Evolutionary conservation across 2,797 vertebrate genomes (phyloP).

Genomic region (Oceanodroma leucorhoa): DNA sequence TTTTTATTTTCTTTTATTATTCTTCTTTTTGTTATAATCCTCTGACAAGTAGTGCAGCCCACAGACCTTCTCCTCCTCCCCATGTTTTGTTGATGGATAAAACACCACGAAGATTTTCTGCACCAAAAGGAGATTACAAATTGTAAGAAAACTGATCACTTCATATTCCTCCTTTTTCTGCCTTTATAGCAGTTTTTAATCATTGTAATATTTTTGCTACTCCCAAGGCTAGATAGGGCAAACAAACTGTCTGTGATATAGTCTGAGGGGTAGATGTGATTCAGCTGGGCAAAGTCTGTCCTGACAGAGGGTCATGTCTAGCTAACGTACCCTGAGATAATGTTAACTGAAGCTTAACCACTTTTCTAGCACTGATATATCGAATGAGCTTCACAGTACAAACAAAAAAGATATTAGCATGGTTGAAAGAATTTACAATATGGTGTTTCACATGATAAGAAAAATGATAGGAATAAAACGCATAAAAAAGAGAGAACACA

Average conservation of each 20-base stretch:
- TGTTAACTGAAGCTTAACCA: not conserved
- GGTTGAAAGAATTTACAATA: not conserved
- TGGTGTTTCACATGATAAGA: not conserved
- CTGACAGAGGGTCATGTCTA: not conserved
- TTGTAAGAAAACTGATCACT: not conserved
- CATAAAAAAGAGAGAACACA: not conserved
- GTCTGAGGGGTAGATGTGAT: not conserved
- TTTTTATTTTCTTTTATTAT: not conserved
- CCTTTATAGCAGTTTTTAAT: not conserved
- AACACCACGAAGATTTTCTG: not conserved
- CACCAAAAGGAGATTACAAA: not conserved
- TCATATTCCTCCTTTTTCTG: not conserved
- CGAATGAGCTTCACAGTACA: not conserved
- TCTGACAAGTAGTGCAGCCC: not conserved
- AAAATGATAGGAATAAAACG: not conserved
- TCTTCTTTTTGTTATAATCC: not conserved
- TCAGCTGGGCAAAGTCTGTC: not conserved
- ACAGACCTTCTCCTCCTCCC: fast-evolving
- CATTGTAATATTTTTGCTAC: not conserved
- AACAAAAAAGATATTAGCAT: not conserved
- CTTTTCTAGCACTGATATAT: not conserved
- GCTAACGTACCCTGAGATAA: not conserved
- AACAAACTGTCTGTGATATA: not conserved
- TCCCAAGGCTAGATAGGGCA: not conserved
- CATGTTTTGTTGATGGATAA: not conserved